Evolutionary conservation across 2,113 vertebrate species (phyloP).

Genomic region (Crotalus viridis): DNA sequence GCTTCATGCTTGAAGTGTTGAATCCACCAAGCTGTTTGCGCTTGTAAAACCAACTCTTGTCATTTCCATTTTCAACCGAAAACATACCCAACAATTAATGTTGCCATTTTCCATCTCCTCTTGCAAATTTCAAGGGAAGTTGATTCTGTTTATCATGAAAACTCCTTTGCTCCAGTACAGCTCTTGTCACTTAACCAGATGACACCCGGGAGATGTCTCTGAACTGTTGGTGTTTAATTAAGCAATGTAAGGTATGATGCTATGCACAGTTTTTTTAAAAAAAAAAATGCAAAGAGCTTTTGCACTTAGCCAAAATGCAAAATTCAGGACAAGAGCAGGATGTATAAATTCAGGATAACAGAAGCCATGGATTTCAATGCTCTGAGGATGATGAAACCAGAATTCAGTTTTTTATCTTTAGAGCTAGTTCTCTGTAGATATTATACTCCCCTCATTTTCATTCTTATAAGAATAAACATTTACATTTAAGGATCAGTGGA

Average conservation of each 20-base stretch:
- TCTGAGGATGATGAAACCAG: not conserved
- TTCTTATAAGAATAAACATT: slow-evolving; percentile 3
- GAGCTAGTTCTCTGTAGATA: not conserved
- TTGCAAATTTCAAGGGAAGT: slow-evolving; percentile 33
- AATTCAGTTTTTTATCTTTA: not conserved
- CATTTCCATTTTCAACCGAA: slow-evolving; percentile 28
- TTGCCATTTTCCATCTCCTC: slow-evolving; percentile 18
- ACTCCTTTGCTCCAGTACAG: slow-evolving; percentile 34
- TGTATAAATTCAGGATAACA: not conserved
- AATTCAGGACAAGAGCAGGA: not conserved
- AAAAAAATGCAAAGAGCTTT: not conserved
- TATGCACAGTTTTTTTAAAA: not conserved
- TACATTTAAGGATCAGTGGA: not conserved
- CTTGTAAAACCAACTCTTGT: slow-evolving; percentile 31
- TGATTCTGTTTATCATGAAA: slow-evolving; percentile 41
- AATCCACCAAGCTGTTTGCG: slow-evolving; percentile 22
- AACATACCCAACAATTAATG: slow-evolving; percentile 40
- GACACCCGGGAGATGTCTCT: slow-evolving; percentile 40
- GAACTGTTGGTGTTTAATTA: slow-evolving; percentile 46
- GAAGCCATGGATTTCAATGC: not conserved
- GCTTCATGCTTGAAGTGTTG: not conserved
- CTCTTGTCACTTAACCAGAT: slow-evolving; percentile 50
- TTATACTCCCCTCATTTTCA: slow-evolving; percentile 13
- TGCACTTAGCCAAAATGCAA: not conserved
- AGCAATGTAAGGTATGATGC: slow-evolving; percentile 6